Evolutionary conservation across 2,888 invertebrate genomes (phyloP).

Genomic region (Macrophya alboannulata): DNA sequence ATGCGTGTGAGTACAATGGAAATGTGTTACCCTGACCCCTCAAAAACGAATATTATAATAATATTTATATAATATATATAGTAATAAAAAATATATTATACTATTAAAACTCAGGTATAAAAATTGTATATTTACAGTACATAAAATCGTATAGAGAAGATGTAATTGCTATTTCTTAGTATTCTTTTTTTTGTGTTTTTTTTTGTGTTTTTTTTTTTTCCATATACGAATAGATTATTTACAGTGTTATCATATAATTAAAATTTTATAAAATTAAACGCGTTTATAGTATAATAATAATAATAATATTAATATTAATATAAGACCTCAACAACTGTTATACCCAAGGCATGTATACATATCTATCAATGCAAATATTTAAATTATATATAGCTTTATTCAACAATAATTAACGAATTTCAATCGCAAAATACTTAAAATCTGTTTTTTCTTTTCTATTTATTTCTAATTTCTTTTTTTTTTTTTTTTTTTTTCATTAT

Average conservation of each 20-base stretch:
- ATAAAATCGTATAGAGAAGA: constrained; percentile 60
- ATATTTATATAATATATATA: constrained; percentile 51
- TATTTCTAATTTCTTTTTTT: background rate
- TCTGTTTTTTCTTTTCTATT: background rate
- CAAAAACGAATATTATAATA: constrained; percentile 61
- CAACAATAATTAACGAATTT: constrained; percentile 4
- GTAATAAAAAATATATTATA: constrained; percentile 64
- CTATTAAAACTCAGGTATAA: constrained; percentile 71
- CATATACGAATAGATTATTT: constrained; percentile 19
- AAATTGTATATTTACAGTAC: constrained; percentile 72
- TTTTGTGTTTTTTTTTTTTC: background rate
- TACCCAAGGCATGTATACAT: constrained; percentile 18
- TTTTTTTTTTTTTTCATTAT: background rate
- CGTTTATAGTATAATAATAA: background rate
- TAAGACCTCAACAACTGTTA: constrained; percentile 23
- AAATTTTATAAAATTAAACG: constrained; percentile 20
- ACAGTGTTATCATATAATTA: constrained; percentile 19
- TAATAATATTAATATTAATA: background rate
- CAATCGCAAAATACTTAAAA: constrained; percentile 7
- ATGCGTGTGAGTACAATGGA: constrained; percentile 70
- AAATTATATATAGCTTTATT: constrained; percentile 10
- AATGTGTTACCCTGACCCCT: constrained; percentile 70
- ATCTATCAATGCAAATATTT: background rate
- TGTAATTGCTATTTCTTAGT: background rate
- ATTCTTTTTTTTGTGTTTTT: too few species aligned